Evolutionary conservation across 2,113 vertebrate genomes (phyloP), one percentile per base, ranked within the genome.

Genomic region (Stigmatopora nigra): DNA sequence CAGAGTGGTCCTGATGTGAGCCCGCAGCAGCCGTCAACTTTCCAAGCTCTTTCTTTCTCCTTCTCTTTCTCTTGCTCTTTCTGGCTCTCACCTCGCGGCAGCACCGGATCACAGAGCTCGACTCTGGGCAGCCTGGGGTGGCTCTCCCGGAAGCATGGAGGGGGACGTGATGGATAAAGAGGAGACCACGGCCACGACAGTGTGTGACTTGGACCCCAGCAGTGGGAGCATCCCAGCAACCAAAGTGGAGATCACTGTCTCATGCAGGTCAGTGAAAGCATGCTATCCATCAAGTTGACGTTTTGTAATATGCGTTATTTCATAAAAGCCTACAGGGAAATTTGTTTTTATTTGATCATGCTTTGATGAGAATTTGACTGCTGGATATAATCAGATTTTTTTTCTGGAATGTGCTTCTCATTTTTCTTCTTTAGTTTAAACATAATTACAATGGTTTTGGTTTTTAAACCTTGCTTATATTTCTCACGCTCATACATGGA

Each of bases 231-330:
- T 96, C 78, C 94, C 95, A n/a, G 93, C 94, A 81, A 96, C 95
- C 78, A 95, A 93, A 77, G 95, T 97, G 87, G 95, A 97, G 89
- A 90, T 97, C 87, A 95, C 93, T 53, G 95, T 96, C 70, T 97
- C 95, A 31, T 96, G 94, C 94, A 97, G 95, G 95, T 90, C 78
- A 84, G 85, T 68, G 63, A 31, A 4, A 14, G 45, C 61, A 31
- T 47, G 35, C 58, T 10, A 25, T 20, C 20, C 38, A n/a, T 41
- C 9, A 19, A n/a, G 12, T 41, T 6, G 6, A 45, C 5, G 0
- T 45, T 45, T 22, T 56, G 11, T 0, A 48, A 48, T 16, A 7
- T 41, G 38, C 38, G 7, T n/a, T 8, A 53, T 53, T 56, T 35
- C 51, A 22, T 53, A 22, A 56, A 31, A 7, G 13, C 20, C 22